Evolutionary conservation across 35 echinoderm and acorn worm genomes (phyloP).

Genomic region (Apostichopus parvimensis): DNA sequence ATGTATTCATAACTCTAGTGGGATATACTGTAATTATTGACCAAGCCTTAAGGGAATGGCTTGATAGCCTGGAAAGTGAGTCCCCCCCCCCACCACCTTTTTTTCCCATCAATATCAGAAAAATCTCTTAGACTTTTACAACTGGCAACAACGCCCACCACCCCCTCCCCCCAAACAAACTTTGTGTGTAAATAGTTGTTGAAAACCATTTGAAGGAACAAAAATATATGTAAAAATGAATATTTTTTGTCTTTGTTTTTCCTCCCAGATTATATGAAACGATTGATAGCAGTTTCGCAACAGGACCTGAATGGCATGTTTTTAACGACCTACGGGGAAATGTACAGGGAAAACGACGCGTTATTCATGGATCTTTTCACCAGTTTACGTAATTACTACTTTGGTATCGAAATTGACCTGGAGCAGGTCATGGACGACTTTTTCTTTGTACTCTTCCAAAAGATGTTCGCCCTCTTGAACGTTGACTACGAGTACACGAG

Average conservation of each 20-base stretch:
- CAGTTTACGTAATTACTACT: constrained; percentile 79
- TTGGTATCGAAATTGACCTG: constrained; percentile 80
- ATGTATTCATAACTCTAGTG: too few relatives aligned
- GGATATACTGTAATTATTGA: too few relatives aligned
- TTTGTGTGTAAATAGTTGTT: too few relatives aligned
- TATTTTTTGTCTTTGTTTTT: constrained; percentile 4
- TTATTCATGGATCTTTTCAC: constrained; percentile 81
- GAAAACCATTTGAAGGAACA: too few relatives aligned
- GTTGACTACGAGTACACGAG: constrained; percentile 65
- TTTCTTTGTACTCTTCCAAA: constrained; percentile 78
- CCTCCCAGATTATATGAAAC: constrained; percentile 90
- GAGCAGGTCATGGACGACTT: constrained; percentile 85
- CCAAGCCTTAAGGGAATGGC: too few relatives aligned
- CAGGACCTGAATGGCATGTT: constrained; percentile 84
- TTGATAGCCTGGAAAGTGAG: too few relatives aligned
- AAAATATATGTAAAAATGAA: background rate
- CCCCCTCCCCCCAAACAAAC: too few relatives aligned
- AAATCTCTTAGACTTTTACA: too few relatives aligned
- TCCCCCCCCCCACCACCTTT: too few relatives aligned
- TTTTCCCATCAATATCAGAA: too few relatives aligned
- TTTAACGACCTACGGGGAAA: constrained; percentile 77
- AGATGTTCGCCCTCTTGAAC: constrained; percentile 86
- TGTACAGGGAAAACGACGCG: constrained; percentile 79
- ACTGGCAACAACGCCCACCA: too few relatives aligned
- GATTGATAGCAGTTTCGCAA: constrained; percentile 76